Base-by-base conservation (phyloP, 2,113 vertebrate genomes). In the Pteropus alecto region DNA sequence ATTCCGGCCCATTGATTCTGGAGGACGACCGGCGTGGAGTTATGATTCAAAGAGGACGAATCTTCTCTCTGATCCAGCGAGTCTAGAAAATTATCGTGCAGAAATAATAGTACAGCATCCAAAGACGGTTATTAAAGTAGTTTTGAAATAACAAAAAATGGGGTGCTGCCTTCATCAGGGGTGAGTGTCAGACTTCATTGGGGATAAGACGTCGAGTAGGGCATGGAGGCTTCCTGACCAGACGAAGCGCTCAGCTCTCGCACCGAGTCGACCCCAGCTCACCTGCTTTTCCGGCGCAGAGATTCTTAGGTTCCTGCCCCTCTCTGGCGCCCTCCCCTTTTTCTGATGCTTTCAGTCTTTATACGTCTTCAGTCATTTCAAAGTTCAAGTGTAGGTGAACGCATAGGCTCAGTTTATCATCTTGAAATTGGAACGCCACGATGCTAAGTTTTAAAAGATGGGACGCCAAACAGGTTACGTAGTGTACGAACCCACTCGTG, bases 121-220 rank as follows among this genome's bases (percentile, higher is more conserved):
- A 87, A 48, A 87, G 26, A 46, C 79, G 38, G 67, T 96, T 77
- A 76, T 38, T 58, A 51, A 76, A 48, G 74, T 87, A 18, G 71
- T 84, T 87, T 94, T 74, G 26, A 82, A 76, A 84, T 82, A 86
- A 87, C 54, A 83, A 91, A 94, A 77, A 18, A 19, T 54, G 24
- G 43, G 38, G 54, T 82, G 14, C 38, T 35, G 8, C 30, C 19
- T 73, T 83, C 12, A 56, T 93, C 35, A 16, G 38, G 60, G 22
- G 16, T 67, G 4, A 22, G 6, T 65, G 30, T 73, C 85, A 86
- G 73, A 71, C 28, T 30, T 30, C 61, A 63, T 10, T 24, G 24
- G 58, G 58, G 58, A 6, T 9, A 5, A 9, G 58, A 26, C 58
- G 3, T 10, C 58, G 10, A 60, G 8, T 43, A 65, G 4, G 6